Base-by-base conservation (phyloP, 2,113 vertebrate genomes). In the Microtus montanus region DNA sequence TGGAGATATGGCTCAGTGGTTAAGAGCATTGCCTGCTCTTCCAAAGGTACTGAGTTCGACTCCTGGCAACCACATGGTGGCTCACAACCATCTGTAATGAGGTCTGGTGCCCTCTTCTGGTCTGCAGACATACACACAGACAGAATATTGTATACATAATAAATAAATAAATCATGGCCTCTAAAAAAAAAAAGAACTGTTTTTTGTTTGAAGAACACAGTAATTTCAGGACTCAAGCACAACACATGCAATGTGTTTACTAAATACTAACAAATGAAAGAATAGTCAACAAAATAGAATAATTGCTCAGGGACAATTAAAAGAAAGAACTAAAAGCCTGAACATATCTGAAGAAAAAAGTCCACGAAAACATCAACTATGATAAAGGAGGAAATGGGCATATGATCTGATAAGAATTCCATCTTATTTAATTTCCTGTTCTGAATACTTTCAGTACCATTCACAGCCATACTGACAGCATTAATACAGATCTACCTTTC, bases 251-350 rank as follows among this genome's bases (percentile, higher is more conserved):
- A 90, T 87, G 52, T 91, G 28, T 83, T 93, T 79, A 95, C 66
- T 64, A 91, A 91, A 71, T n/a, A 84, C 52, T 58, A 96, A 86
- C 73, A 93, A 80, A 88, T 68, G 14, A 92, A 94, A 35, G 33
- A 93, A 80, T 14, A 10, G n/a, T 35, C 49, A 94, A 68, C 49
- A 96, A 96, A 96, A 92, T 0, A 96, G 90, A 95, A 28, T 49
- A 82, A 58, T 0, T 95, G n/a, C 11, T 83, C 58, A 64, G 74
- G 30, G 70, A 85, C 20, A 17, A n/a, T n/a, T n/a, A n/a, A 91
- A 91, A 82, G 15, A 19, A 90, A 77, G 58, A 28, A 28, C 7
- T 75, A 6, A 84, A 94, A 84, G 58, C 11, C n/a, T 75, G 17
- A 87, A 35, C 86, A 41, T 66, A 79, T 35, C 5, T 89, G 66